These are phyloP conservation scores for Perizoma affinitatum DNA, from an alignment of 2,888 invertebrate species.

Conservation along the genomic window DNA sequence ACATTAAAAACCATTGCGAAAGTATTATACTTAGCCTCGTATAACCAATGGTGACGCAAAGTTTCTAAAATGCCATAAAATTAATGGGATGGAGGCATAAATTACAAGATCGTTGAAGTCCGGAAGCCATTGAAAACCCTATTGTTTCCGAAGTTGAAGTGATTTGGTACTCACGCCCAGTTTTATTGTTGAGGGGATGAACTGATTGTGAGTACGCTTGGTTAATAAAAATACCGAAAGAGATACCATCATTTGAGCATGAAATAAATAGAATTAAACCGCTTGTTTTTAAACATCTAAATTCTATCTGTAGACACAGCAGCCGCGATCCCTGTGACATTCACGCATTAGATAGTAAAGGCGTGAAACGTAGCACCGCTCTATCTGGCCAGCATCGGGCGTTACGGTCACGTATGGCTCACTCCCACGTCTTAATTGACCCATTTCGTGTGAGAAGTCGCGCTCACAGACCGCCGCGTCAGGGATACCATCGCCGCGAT, in stretches of 20 bases:
- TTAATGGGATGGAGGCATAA: conserved; percentile 22
- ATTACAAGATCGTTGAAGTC: conserved; percentile 23
- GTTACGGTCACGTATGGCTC: conserved; percentile 79
- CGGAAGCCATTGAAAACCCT: conserved; percentile 34
- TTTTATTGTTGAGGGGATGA: conserved; percentile 32
- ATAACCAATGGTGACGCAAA: too few species aligned
- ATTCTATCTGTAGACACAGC: conserved; percentile 24
- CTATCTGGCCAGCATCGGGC: conserved; percentile 68
- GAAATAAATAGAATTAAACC: not conserved
- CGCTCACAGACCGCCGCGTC: conserved; percentile 65
- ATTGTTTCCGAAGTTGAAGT: conserved; percentile 55
- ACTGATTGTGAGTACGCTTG: conserved; percentile 15
- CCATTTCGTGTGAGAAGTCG: conserved; percentile 80
- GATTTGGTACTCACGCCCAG: conserved; percentile 59
- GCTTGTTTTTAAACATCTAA: conserved; percentile 19
- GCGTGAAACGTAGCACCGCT: conserved; percentile 76
- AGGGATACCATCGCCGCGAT: conserved; percentile 79
- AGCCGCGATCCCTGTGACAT: conserved; percentile 45
- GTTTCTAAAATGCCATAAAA: conserved; percentile 5
- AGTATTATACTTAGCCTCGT: too few species aligned
- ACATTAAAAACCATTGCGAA: too few species aligned
- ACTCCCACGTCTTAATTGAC: conserved; percentile 84
- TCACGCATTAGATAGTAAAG: conserved; percentile 58
- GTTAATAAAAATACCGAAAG: conserved; percentile 10
- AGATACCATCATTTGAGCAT: conserved; percentile 5